Evolutionary conservation across 1,140 invertebrate species (phyloP), one percentile per base, ranked within the genome.

Genomic region (Aphelenchoides besseyi): DNA sequence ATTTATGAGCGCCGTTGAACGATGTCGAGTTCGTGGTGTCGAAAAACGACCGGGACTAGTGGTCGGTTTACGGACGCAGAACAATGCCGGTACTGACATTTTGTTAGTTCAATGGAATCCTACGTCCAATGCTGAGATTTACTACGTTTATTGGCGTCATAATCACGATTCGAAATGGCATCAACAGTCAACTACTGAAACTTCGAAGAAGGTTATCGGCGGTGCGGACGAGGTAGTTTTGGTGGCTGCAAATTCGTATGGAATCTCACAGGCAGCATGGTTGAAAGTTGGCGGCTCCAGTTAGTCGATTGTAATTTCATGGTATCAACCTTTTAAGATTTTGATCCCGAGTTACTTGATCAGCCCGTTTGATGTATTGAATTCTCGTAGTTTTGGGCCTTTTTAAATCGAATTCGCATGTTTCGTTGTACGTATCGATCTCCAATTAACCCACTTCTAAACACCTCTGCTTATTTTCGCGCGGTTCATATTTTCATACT

Each of bases 221-320:
- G 37, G 32, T 52, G 74, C 74, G 16, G 74, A 75, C 41, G 74
- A 75, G 37, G 72, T 75, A 23, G 74, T 75, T 23, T 48, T 75
- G 16, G 75, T 75, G 16, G 74, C 75, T 59, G 74, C 62, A 23
- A 75, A 75, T 68, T 29, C 61, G 3, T 75, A 68, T 41, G 74
- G 74, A 16, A 35, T 72, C 18, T 75, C 74, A 2, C 68, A 77
- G 26, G 41, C 74, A 5, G 29, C 52, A 1, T 30, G 70, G 16
- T 48, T 72, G 3, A 57, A 68, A 37, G 12, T 71, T 28, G 28
- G n/a, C 12, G 53, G 53, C 28, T 30, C 26, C 8, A 35, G 37
- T 30, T 70, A 67, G 67, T 35, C 32, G 18, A 2, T 3, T 5
- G 64, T 66, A 26, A 37, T 28, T 66, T 16, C 26, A 12, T 67